phyloP scores from a whole-genome alignment of 2,888 invertebrate genomes.

The Drosophila demipolita region DNA sequence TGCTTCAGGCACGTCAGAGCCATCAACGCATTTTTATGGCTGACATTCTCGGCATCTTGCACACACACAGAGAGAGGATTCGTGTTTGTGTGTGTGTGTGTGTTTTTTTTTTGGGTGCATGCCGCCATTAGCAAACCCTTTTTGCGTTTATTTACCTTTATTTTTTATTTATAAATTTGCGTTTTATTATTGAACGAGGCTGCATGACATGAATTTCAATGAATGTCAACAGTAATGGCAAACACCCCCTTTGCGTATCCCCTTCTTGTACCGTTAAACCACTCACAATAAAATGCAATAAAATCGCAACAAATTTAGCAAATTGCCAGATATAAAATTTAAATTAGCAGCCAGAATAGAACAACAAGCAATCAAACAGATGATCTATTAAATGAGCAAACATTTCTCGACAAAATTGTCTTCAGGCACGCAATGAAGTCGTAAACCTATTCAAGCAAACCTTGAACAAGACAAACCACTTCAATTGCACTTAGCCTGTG shows the following conservation, averaged over 20 bases:
- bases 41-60: slow-evolving; percentile 42
- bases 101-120: slow-evolving; percentile 24
- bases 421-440: slow-evolving; percentile 2
- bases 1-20: slow-evolving; percentile 55
- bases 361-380: slow-evolving; percentile 33
- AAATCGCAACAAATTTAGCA: slow-evolving; percentile 81
- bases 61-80: slow-evolving; percentile 8
- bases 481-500: background rate
- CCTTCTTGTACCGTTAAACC: slow-evolving; percentile 7
- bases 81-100: background rate
- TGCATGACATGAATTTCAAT: slow-evolving; percentile 78
- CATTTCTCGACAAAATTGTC: background rate
- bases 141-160: slow-evolving; percentile 81
- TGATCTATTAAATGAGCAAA: slow-evolving; percentile 40
- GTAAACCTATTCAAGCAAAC: slow-evolving; percentile 24
- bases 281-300: slow-evolving; percentile 70
- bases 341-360: slow-evolving; percentile 66
- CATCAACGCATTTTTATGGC: slow-evolving; percentile 72
- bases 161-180: slow-evolving; percentile 79
- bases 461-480: background rate
- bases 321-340: slow-evolving; percentile 81
- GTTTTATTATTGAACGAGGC: slow-evolving; percentile 78
- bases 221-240: slow-evolving; percentile 66
- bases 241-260: background rate
- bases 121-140: slow-evolving; percentile 77